Conservation (phyloP, 1,140 invertebrate genomes). For the Scaptomyza graminum region DNA sequence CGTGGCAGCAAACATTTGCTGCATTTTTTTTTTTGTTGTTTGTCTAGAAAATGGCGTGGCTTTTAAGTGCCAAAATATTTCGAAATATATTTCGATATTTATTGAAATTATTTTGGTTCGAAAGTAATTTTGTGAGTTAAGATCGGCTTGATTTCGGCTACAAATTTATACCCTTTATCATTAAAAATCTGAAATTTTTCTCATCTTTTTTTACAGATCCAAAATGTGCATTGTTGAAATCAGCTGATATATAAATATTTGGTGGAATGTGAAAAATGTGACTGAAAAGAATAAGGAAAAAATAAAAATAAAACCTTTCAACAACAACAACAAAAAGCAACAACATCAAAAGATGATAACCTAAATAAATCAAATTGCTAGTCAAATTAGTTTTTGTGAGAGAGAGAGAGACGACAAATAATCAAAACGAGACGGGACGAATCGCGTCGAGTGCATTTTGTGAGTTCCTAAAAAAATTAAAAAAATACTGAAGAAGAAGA, state of each 20-base stretch:
- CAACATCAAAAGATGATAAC: constrained; percentile 56
- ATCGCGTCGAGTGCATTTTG: constrained; percentile 34
- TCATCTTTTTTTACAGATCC: constrained; percentile 43
- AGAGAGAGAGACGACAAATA: constrained; percentile 6
- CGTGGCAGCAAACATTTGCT: constrained; percentile 25
- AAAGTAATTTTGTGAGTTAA: not conserved
- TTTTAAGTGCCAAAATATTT: constrained; percentile 42
- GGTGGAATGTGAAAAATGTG: constrained; percentile 49
- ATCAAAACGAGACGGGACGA: constrained; percentile 4
- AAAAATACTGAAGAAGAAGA: constrained; percentile 16
- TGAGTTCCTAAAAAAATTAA: constrained; percentile 27
- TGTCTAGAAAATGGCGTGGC: constrained; percentile 55
- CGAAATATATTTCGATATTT: no score
- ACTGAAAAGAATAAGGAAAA: constrained; percentile 5
- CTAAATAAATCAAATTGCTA: constrained; percentile 72
- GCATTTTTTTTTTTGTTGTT: constrained; percentile 6
- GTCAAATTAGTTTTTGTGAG: constrained; percentile 50
- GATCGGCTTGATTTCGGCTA: no score
- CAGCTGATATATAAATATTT: constrained; percentile 26
- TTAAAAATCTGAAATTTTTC: constrained; percentile 12
- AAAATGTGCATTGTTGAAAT: constrained; percentile 51
- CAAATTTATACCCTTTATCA: no score
- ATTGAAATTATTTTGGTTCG: no score
- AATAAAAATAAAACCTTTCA: constrained; percentile 7
- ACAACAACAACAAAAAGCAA: constrained; percentile 23